Evolutionary conservation across 2,797 vertebrate species (phyloP).

Genomic region (Acomys russatus): DNA sequence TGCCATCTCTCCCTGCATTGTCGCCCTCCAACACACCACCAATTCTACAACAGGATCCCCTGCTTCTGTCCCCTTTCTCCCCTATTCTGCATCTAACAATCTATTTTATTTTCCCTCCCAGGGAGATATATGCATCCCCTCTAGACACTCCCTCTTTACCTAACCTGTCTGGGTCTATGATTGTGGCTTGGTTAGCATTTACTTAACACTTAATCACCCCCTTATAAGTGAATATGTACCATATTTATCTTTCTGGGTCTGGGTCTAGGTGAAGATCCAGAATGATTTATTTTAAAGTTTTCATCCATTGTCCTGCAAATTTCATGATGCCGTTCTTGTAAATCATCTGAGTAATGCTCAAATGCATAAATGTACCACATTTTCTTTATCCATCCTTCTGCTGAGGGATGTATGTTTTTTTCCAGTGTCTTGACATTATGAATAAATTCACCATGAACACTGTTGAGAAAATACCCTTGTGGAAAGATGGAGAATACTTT

Average conservation of each 20-base stretch:
- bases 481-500: background rate
- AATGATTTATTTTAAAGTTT: background rate
- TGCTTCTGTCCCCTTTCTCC: background rate
- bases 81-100: background rate
- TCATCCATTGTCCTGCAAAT: background rate
- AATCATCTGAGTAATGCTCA: background rate
- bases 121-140: background rate
- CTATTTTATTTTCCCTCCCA: background rate
- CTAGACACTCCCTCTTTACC: background rate
- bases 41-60: background rate
- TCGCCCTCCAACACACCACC: background rate
- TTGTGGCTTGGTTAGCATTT: background rate
- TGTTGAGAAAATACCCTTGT: background rate
- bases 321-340: background rate
- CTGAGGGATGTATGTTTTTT: background rate
- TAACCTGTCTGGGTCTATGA: background rate
- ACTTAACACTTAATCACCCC: background rate
- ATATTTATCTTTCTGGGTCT: background rate
- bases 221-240: background rate
- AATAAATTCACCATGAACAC: background rate
- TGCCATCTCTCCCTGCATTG: background rate
- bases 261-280: background rate
- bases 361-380: background rate
- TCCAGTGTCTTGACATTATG: background rate
- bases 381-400: background rate